Evolutionary conservation across 2,113 vertebrate species (phyloP).

Genomic region (Cryptotis parvus): DNA sequence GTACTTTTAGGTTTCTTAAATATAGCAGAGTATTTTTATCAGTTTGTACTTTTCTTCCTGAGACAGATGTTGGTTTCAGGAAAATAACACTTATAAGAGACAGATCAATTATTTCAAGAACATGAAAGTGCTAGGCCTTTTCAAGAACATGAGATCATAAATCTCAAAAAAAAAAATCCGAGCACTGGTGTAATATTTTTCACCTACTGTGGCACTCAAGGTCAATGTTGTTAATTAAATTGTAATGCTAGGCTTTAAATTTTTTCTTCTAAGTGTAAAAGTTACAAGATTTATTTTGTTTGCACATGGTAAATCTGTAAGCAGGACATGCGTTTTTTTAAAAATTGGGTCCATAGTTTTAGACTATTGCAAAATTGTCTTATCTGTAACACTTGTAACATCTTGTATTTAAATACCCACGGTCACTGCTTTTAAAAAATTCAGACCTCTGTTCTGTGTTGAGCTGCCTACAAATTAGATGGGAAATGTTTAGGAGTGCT

Average conservation of each 20-base stretch:
- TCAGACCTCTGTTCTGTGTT: neutral
- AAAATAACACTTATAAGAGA: slow-evolving; percentile 75
- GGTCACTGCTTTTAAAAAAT: slow-evolving; percentile 33
- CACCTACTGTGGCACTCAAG: slow-evolving; percentile 62
- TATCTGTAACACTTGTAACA: neutral
- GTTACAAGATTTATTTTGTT: slow-evolving; percentile 18
- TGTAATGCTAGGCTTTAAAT: slow-evolving; percentile 66
- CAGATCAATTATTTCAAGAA: slow-evolving; percentile 79
- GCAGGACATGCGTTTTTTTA: neutral
- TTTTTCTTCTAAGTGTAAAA: neutral
- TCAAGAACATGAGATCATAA: slow-evolving; percentile 67
- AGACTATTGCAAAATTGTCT: neutral
- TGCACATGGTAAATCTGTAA: neutral
- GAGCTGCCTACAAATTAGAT: slow-evolving; percentile 35
- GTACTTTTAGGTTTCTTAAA: slow-evolving; percentile 67
- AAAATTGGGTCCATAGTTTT: neutral
- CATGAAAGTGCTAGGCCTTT: slow-evolving; percentile 67
- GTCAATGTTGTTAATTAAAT: slow-evolving; percentile 75
- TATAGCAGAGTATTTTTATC: slow-evolving; percentile 69
- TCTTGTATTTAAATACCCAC: neutral
- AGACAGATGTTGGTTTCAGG: slow-evolving; percentile 75
- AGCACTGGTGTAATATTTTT: slow-evolving; percentile 63
- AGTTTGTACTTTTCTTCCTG: slow-evolving; percentile 66
- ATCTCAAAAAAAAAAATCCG: slow-evolving; percentile 69
- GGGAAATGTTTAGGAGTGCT: neutral